These are phyloP conservation scores for Centrocercus urophasianus DNA, from an alignment of 2,113 vertebrate species.

Conservation along the genomic window DNA sequence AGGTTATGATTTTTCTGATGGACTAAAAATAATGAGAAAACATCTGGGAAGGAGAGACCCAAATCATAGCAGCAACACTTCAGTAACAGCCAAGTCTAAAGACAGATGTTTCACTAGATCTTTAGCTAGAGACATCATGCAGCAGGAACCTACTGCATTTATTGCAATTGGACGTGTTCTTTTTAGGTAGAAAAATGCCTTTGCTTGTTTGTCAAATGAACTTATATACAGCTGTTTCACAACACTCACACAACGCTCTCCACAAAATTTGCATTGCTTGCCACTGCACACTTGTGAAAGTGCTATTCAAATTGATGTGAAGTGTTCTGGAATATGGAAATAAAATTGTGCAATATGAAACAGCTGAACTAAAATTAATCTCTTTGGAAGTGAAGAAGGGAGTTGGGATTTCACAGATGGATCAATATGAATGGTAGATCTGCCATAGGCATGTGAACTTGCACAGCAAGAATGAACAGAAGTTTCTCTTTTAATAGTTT, in stretches of 20 bases:
- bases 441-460: neutral
- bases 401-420: neutral
- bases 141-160: neutral
- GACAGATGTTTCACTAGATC: neutral
- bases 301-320: neutral
- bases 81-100: neutral
- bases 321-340: neutral
- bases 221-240: neutral
- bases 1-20: neutral
- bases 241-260: neutral
- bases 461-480: neutral
- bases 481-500: neutral
- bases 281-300: neutral
- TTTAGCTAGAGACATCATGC: neutral
- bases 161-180: neutral
- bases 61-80: neutral
- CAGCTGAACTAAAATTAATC: neutral
- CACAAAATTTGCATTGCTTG: neutral
- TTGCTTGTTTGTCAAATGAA: neutral
- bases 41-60: slow-evolving; percentile 17
- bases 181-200: neutral
- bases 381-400: neutral
- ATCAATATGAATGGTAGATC: neutral
- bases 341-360: neutral
- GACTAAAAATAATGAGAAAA: slow-evolving; percentile 13